phyloP scores from a whole-genome alignment of 2,113 vertebrate genomes.

The Orthonyx spaldingii region DNA sequence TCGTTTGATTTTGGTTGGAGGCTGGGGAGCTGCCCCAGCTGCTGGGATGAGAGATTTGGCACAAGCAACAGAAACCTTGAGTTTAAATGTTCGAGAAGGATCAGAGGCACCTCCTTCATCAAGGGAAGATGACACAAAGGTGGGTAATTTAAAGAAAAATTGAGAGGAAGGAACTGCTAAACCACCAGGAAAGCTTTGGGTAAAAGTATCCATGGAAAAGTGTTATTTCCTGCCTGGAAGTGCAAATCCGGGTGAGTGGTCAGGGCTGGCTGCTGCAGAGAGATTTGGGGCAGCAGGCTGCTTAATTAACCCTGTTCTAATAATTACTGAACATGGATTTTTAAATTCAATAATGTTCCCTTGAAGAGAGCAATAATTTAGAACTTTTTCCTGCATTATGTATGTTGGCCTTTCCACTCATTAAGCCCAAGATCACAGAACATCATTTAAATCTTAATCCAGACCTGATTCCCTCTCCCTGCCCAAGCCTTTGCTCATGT shows the following conservation, averaged over 20 bases:
- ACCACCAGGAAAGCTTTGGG: not conserved
- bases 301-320: not conserved
- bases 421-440: slow-evolving; percentile 11
- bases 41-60: not conserved
- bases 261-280: not conserved
- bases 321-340: not conserved
- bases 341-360: not conserved
- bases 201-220: not conserved
- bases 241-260: not conserved
- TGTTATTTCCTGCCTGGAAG: not conserved
- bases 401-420: not conserved
- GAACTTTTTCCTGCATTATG: not conserved
- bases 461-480: slow-evolving; percentile 25
- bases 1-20: not conserved
- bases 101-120: not conserved
- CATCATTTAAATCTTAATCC: slow-evolving; percentile 25
- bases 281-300: not conserved
- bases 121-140: not conserved
- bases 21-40: not conserved
- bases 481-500: not conserved
- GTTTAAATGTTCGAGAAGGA: not conserved
- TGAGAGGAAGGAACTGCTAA: not conserved
- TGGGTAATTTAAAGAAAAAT: not conserved
- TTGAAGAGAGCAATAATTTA: not conserved
- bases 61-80: not conserved